Base-by-base conservation (phyloP, 2,888 invertebrate genomes). In the Caenorhabditis auriculariae region DNA sequence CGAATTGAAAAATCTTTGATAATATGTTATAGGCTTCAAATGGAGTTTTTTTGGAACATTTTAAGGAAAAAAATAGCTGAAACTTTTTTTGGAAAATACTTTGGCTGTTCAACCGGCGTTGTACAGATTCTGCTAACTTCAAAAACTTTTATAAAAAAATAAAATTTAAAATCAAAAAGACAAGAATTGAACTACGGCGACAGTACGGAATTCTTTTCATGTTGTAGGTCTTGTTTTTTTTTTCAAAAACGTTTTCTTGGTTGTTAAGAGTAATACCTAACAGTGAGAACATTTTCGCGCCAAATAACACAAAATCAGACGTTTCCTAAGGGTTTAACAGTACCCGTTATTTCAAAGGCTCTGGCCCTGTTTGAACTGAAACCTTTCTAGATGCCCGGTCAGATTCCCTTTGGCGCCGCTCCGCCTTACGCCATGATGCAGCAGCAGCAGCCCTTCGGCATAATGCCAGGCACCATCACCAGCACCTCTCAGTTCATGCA, bases 321-420 rank as follows among this genome's bases (percentile, higher is more conserved):
- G 17, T 39, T 21, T 4, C 17, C 17, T 6, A 39, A 39, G 21
- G 5, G 21, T 39, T 39, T 4, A 35, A 35, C 9, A 35, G 39
- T 39, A 39, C 19, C 26, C 23, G 15, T 24, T 24, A 24, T 9
- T 42, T 21, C 23, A 39, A 9, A 19, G 17, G 17, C n/a, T 9
- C 21, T 39, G 35, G 21, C 39, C 39, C 6, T 5, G 4, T 26
- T 23, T 42, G n/a, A n/a, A n/a, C n/a, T n/a, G n/a, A n/a, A n/a
- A n/a, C n/a, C 21, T 2, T 51, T 59, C 28, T 48, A 60, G 61
- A 61, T 61, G 61, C 44, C 56, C 15, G 53, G 53, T 6, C 56
- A 52, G 23, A 43, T 46, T 15, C 49, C 54, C 17, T 57, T 57
- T 27, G 49, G 52, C 29, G 29, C 37, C 7, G 37, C 53, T 27